phyloP scores from a whole-genome alignment of 2,888 invertebrate genomes.

The Melitaea athalia region DNA sequence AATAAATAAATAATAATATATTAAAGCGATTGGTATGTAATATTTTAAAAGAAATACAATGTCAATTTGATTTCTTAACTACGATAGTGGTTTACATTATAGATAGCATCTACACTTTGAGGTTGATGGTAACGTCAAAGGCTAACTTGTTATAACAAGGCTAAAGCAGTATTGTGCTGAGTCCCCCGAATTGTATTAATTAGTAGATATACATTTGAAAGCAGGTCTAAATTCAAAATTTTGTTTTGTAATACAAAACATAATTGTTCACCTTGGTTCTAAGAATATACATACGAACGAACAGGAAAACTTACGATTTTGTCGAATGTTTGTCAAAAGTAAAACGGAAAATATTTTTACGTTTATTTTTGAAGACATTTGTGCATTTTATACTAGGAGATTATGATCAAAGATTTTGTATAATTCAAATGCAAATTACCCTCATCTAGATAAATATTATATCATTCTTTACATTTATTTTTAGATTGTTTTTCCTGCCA shows the following conservation, averaged over 20 bases:
- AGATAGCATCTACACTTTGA: constrained; percentile 30
- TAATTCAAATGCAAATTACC: too few relatives aligned
- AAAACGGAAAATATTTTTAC: too few relatives aligned
- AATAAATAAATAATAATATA: not conserved
- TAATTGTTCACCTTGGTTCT: not conserved
- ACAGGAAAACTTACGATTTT: too few relatives aligned
- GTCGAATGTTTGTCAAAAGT: too few relatives aligned
- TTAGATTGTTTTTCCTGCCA: too few relatives aligned
- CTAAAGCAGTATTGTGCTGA: constrained; percentile 25
- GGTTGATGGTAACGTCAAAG: constrained; percentile 31
- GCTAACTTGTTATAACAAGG: constrained; percentile 35
- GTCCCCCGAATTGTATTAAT: constrained; percentile 30
- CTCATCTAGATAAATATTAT: too few relatives aligned
- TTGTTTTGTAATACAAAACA: constrained; percentile 13
- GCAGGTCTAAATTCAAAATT: constrained; percentile 24
- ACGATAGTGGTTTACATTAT: constrained; percentile 20
- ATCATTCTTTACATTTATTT: too few relatives aligned
- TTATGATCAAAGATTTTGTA: too few relatives aligned
- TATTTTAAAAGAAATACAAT: constrained; percentile 11
- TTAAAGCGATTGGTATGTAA: not conserved
- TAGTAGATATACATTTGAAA: constrained; percentile 30
- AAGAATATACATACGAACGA: too few relatives aligned
- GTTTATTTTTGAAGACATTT: too few relatives aligned
- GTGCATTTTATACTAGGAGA: too few relatives aligned
- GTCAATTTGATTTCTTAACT: constrained; percentile 12